A percentile compares a stretch with the other conserved stretches of the same genome.
Conservation (phyloP, 2,888 invertebrate genomes). For the Acleris cristana region DNA sequence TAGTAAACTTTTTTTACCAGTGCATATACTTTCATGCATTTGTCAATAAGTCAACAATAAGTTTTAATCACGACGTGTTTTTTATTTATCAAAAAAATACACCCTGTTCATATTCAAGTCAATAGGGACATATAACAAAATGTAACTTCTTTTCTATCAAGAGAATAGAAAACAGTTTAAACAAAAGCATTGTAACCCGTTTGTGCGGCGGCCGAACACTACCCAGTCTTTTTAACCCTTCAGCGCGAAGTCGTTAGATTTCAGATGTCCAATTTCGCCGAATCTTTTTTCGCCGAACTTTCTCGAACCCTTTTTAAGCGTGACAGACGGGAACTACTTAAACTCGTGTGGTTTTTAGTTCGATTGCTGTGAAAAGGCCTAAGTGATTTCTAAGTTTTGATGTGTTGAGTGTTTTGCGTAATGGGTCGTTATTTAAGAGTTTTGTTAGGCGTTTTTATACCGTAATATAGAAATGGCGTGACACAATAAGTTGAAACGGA, state of each 20-base stretch:
- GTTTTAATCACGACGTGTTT: too few relatives aligned
- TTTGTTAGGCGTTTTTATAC: not conserved
- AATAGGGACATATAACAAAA: too few relatives aligned
- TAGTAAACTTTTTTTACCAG: too few relatives aligned
- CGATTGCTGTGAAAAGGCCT: constrained; percentile 26
- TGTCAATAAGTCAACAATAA: too few relatives aligned
- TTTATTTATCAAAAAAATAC: too few relatives aligned
- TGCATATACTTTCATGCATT: too few relatives aligned
- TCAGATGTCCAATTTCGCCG: constrained; percentile 36
- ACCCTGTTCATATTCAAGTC: too few relatives aligned
- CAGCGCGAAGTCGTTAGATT: constrained; percentile 31
- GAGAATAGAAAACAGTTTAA: too few relatives aligned
- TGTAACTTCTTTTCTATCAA: too few relatives aligned
- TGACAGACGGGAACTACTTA: constrained; percentile 62
- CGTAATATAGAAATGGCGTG: too few relatives aligned
- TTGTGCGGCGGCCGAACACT: constrained; percentile 25
- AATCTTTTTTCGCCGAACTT: constrained; percentile 33
- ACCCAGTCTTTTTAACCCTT: constrained; percentile 17
- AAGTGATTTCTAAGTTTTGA: constrained; percentile 35
- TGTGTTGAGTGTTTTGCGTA: constrained; percentile 17
- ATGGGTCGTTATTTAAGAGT: constrained; percentile 10
- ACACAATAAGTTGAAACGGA: too few relatives aligned
- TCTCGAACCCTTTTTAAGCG: constrained; percentile 34
- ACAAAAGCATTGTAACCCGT: not conserved
- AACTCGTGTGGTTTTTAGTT: constrained; percentile 43